These are phyloP conservation scores for Garrulus glandarius DNA, from an alignment of 2,797 vertebrate genomes.

Conservation along the genomic window DNA sequence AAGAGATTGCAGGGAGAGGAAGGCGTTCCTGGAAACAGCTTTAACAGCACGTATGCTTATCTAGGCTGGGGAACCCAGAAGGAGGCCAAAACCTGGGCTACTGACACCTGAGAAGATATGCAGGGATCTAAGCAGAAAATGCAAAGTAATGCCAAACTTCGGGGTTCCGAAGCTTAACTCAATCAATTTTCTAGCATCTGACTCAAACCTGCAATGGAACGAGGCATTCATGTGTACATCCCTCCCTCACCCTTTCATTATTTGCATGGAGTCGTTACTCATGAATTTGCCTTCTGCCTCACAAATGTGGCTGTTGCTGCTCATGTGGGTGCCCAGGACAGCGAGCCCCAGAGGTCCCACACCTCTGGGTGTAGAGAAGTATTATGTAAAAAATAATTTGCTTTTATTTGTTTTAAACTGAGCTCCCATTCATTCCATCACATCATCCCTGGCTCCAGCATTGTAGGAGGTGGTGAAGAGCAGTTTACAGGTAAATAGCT, in stretches of 20 bases:
- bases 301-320: neutral
- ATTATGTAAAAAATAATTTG: neutral
- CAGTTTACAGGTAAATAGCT: neutral
- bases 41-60: conserved; percentile 30
- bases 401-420: neutral
- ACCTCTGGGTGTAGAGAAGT: neutral
- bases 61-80: conserved; percentile 27
- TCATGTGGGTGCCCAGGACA: neutral
- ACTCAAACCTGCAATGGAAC: neutral
- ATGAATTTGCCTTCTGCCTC: neutral
- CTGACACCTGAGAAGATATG: neutral
- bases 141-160: neutral
- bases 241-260: neutral
- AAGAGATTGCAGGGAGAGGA: conserved; percentile 49
- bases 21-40: conserved; percentile 54
- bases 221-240: neutral
- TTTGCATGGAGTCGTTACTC: neutral
- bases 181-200: neutral
- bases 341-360: neutral
- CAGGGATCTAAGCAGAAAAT: conserved; percentile 9
- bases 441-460: neutral
- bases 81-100: neutral
- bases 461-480: neutral
- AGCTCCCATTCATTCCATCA: fast-evolving
- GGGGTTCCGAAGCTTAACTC: neutral